Base-by-base conservation (phyloP, 2,113 vertebrate genomes). In the Xerus inauris region DNA sequence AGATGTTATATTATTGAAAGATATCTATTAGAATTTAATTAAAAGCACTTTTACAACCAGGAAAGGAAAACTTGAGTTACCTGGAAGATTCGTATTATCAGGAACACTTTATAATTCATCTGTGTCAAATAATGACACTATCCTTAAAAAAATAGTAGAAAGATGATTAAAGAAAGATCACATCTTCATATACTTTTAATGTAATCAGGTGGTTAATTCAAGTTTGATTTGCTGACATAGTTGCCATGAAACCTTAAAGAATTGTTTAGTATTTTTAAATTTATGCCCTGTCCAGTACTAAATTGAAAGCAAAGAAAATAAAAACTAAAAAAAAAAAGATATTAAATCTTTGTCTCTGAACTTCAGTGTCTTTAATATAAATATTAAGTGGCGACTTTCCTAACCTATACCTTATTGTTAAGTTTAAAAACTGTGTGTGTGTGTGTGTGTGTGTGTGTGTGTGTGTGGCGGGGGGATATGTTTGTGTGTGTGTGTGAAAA, bases 251-350 rank as follows among this genome's bases (percentile, higher is more conserved):
- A 47, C 35, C 4, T 22, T 45, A 88, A 94, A 73, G 14, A 64
- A 67, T 69, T 76, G 12, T 62, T 71, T 59, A 85, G 32, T 51
- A 54, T 86, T 95, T 92, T 73, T 16, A 87, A 85, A 81, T 87
- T 45, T 4, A 62, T 38, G 4, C 3, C 12, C 12, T 47, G 40
- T 49, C 49, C 1, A 42, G 28, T 49, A 64, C 10, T 22, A 95
- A 8, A 59, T 79, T 87, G 19, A 73, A 76, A 87, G 65, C 28
- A 62, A 82, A 76, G 26, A 82, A 76, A 24, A 84, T 14, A 51
- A 79, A 79, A 64, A 73, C 17, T 13, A 57, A 51, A n/a, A 76
- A 80, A 62, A 67, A 5, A 79, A 77, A 73, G 30, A 6, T 77
- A 82, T 57, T 40, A 65, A 82, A 42, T 83, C 12, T 65, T 92